phyloP scores from a whole-genome alignment of 2,113 vertebrate species.

The Peucedramus taeniatus region DNA sequence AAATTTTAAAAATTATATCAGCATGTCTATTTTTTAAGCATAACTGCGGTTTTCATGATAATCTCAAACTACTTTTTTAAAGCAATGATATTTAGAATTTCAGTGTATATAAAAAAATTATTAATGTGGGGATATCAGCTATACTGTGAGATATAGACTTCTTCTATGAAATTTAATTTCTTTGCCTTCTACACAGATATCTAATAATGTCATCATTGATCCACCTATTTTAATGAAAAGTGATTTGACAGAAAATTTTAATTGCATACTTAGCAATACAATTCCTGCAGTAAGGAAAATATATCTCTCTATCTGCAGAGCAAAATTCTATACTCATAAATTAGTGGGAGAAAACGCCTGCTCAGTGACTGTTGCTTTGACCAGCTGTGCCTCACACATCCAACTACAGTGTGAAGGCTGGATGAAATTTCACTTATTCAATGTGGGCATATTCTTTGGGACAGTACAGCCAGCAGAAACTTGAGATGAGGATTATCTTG shows the following conservation, averaged over 20 bases:
- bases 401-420: neutral
- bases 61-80: neutral
- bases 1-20: neutral
- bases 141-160: neutral
- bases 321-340: neutral
- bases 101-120: neutral
- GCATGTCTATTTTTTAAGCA: neutral
- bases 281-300: neutral
- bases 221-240: neutral
- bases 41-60: neutral
- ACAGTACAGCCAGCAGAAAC: constrained; percentile 46
- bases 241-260: neutral
- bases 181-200: neutral
- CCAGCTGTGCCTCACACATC: neutral
- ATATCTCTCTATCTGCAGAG: neutral
- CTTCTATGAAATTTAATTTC: neutral
- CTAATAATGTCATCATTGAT: neutral
- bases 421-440: neutral
- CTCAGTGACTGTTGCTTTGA: neutral
- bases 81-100: neutral
- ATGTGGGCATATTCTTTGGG: neutral
- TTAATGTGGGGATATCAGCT: neutral
- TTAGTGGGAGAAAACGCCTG: neutral
- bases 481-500: constrained; percentile 62
- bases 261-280: neutral